Evolutionary conservation across 2,797 vertebrate genomes (phyloP), one percentile per base, ranked within the genome.

Genomic region (Clamator glandarius): DNA sequence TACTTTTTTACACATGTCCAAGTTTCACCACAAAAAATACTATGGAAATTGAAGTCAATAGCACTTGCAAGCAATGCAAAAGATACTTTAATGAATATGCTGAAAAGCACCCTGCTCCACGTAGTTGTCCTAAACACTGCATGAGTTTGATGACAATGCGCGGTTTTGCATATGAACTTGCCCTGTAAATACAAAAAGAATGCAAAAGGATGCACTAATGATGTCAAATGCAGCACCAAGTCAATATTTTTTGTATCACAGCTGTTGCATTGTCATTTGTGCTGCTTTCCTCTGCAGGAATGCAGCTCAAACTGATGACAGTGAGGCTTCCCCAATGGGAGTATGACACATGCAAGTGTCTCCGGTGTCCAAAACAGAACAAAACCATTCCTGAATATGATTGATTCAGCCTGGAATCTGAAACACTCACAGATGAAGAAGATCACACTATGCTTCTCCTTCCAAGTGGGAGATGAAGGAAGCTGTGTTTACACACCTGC

Each of bases 11-110:
- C 79, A 21, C 18, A 83, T 76, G 70, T 89, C 39, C 48, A 92
- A 93, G 54, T 84, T 91, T 91, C 78, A 87, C 48, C 50, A 84
- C 87, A 95, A 91, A 92, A 93, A 92, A 41, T 24, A 80, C 78
- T 91, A 94, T 35, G 62, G 84, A 78, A 95, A 93, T 87, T 87
- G 18, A 73, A 95, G 72, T 76, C 75, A 84, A 76, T 11, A 55
- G 39, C 78, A 82, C 92, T 82, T 79, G n/a, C n/a, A 73, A 76
- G 19, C 12, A 84, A 83, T 83, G 62, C 23, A 36, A 83, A 61
- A 70, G 23, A 48, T 39, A 31, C 29, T 77, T 68, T 81, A 78
- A 58, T 8, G 42, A 92, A 84, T 58, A 73, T 8, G 31, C 8
- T 82, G 67, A 67, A 88, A 89, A 90, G 75, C 36, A 48, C 25